phyloP scores from a whole-genome alignment of 2,888 invertebrate genomes.

The Laspeyria flexula region DNA sequence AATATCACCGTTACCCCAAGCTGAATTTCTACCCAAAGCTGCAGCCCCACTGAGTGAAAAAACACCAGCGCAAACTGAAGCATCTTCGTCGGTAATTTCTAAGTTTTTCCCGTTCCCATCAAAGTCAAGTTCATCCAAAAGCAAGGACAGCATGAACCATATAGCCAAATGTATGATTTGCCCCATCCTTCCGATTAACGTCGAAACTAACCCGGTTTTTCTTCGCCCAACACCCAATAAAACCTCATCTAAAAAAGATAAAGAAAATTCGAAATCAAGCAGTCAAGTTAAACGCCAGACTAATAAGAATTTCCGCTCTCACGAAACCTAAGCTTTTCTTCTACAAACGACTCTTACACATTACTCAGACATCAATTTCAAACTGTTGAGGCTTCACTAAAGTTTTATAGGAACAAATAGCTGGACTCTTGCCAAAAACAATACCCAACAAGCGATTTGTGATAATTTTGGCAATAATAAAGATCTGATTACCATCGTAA shows the following conservation, averaged over 20 bases:
- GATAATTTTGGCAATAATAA: not conserved
- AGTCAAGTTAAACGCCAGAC: too few species aligned
- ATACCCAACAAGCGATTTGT: not conserved
- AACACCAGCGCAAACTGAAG: too few species aligned
- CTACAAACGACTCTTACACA: too few species aligned
- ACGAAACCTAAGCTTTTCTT: too few species aligned
- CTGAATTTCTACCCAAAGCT: too few species aligned
- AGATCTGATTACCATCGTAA: not conserved
- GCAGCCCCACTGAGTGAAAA: too few species aligned
- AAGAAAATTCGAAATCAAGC: too few species aligned
- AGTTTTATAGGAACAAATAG: constrained; percentile 6
- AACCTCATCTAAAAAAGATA: constrained; percentile 5
- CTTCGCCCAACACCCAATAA: not conserved
- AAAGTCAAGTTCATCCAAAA: not conserved
- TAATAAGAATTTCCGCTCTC: too few species aligned
- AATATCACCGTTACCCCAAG: too few species aligned
- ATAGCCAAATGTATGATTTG: not conserved
- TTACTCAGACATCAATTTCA: too few species aligned
- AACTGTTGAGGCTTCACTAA: constrained; percentile 40
- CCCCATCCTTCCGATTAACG: not conserved
- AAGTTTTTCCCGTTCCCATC: not conserved
- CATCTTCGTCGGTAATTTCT: constrained; percentile 4
- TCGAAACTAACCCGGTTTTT: not conserved
- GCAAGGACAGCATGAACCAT: not conserved
- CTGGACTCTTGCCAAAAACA: constrained; percentile 1